These are phyloP conservation scores for Tachypleus tridentatus DNA, from an alignment of 1,140 invertebrate genomes.

Conservation along the genomic window DNA sequence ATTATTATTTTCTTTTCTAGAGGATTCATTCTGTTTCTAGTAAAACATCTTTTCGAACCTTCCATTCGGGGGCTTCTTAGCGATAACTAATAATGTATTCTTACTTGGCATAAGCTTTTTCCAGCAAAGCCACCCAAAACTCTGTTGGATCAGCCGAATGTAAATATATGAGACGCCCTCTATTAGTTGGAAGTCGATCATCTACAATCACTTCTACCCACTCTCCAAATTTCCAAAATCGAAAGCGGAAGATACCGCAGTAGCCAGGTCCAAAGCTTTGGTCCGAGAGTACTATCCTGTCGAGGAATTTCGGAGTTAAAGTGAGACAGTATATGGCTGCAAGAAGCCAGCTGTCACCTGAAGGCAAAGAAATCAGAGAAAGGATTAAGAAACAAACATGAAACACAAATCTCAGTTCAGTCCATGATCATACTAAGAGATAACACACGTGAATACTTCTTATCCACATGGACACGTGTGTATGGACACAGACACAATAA, in stretches of 20 bases:
- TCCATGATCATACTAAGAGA: no score
- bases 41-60: no score
- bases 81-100: slow-evolving; percentile 21
- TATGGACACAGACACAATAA: no score
- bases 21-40: no score
- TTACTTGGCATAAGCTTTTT: slow-evolving; percentile 75
- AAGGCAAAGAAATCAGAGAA: slow-evolving; percentile 7
- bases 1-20: no score
- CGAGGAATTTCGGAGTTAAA: slow-evolving; percentile 50
- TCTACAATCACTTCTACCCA: slow-evolving; percentile 65
- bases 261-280: slow-evolving; percentile 50
- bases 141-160: slow-evolving; percentile 55
- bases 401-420: background rate
- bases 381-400: slow-evolving; percentile 4
- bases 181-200: slow-evolving; percentile 57
- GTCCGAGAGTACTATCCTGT: slow-evolving; percentile 52
- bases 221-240: slow-evolving; percentile 62
- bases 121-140: slow-evolving; percentile 64
- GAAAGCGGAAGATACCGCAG: slow-evolving; percentile 57
- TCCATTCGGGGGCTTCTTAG: no score
- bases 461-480: no score
- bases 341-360: slow-evolving; percentile 51
- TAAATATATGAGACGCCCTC: slow-evolving; percentile 54
- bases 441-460: no score
- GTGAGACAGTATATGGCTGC: slow-evolving; percentile 52